Percentiles rank a stretch among this genome's conserved stretches.
Conservation (phyloP, 2,113 vertebrate species). For the Bambusicola thoracicus region DNA sequence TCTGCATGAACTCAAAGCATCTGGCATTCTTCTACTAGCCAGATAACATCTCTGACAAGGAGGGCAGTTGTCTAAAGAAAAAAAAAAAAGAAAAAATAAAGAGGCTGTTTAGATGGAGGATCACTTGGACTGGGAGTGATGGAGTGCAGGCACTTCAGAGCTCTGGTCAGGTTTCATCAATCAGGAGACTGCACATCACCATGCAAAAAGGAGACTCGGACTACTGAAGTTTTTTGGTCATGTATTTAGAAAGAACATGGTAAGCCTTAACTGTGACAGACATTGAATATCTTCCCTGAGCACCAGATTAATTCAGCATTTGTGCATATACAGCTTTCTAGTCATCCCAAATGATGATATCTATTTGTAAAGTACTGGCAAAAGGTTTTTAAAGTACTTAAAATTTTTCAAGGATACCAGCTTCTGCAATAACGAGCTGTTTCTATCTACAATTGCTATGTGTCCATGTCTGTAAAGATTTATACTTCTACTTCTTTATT, state of each 20-base stretch:
- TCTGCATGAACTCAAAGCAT: background rate
- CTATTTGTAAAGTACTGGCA: background rate
- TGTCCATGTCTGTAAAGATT: background rate
- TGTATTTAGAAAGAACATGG: background rate
- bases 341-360: background rate
- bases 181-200: background rate
- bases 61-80: background rate
- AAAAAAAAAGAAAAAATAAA: too few species aligned
- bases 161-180: background rate
- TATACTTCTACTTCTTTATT: background rate
- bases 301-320: background rate
- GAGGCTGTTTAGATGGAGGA: background rate
- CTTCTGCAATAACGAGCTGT: background rate
- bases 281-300: background rate
- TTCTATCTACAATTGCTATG: background rate
- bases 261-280: background rate
- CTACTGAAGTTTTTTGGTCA: background rate
- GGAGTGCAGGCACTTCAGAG: background rate
- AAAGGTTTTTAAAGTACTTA: background rate
- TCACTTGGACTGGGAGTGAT: background rate
- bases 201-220: background rate
- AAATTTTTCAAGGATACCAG: background rate
- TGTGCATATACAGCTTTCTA: background rate
- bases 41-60: background rate
- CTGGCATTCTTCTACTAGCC: background rate